Base-by-base conservation (phyloP, 2,797 vertebrate genomes). In the Cuniculus paca region DNA sequence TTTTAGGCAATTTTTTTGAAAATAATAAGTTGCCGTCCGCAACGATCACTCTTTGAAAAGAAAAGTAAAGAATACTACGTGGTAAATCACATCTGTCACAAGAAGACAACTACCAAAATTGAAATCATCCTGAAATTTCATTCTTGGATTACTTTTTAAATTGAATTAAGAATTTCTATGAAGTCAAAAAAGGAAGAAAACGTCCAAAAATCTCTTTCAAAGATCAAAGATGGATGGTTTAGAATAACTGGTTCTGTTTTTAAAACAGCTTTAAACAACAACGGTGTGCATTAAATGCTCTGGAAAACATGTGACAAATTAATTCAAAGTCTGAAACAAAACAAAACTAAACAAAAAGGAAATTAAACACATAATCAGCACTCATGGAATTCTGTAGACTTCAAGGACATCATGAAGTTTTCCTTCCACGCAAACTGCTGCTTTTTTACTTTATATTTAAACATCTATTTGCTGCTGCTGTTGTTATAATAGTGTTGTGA, bases 291-390 rank as follows among this genome's bases (percentile, higher is more conserved):
- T 91, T 91, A 88, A 92, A 84, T 34, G 11, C 1, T 48, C 31
- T 86, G 65, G 75, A 85, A 91, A 94, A 58, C 19, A 36, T 26
- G 9, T 9, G 86, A 61, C 4, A 90, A 81, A 91, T 81, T 97
- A 97, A 97, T 54, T 26, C n/a, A 52, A n/a, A 52, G 5, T 91
- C 79, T 97, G 97, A 97, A 88, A 97, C 98, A 34, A 82, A 95
- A 97, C 88, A 97, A 77, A 97, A 97, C 5, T 56, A 87, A 79
- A 86, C 6, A 42, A 81, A 17, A 83, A 85, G 36, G 56, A 85
- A 97, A 68, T 77, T 93, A 97, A 95, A 97, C 92, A 92, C 16
- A 92, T 83, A 68, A 97, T 90, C 93, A 97, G 90, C 97, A 97
- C 48, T 20, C 58, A 88, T 84, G 72, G 86, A 68, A 88, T 95